These are phyloP conservation scores for Allophyes oxyacanthae DNA, from an alignment of 2,888 invertebrate genomes.

Conservation along the genomic window DNA sequence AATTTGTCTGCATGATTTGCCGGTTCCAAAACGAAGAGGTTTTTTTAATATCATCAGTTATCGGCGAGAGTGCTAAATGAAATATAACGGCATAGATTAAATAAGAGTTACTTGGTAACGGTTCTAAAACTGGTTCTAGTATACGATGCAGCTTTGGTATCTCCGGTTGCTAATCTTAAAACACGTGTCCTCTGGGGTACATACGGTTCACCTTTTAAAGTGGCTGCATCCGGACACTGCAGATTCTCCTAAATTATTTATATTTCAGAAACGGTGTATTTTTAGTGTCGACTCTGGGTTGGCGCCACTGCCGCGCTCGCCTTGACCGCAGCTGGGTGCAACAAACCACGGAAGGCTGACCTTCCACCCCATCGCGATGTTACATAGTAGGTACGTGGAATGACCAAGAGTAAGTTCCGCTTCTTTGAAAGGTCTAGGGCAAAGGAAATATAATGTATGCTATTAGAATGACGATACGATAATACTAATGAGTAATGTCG, in stretches of 20 bases:
- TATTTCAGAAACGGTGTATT: slow-evolving; percentile 73
- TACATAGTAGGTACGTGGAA: slow-evolving; percentile 18
- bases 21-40: slow-evolving; percentile 19
- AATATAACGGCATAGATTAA: slow-evolving; percentile 40
- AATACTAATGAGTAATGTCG: too few relatives aligned
- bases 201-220: slow-evolving; percentile 54
- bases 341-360: slow-evolving; percentile 72
- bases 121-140: slow-evolving; percentile 31
- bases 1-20: slow-evolving; percentile 38
- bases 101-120: too few relatives aligned
- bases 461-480: too few relatives aligned
- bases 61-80: slow-evolving; percentile 37
- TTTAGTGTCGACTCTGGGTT: slow-evolving; percentile 68
- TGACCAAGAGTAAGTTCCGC: slow-evolving; percentile 26
- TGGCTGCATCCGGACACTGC: slow-evolving; percentile 62
- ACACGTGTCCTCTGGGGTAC: slow-evolving; percentile 45
- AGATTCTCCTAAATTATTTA: slow-evolving; percentile 68
- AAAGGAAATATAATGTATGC: background rate
- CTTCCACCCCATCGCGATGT: slow-evolving; percentile 61
- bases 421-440: slow-evolving; percentile 17
- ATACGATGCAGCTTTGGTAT: slow-evolving; percentile 18
- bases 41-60: slow-evolving; percentile 31
- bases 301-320: slow-evolving; percentile 76
- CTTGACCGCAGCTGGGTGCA: slow-evolving; percentile 79
- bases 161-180: slow-evolving; percentile 33